A percentile compares a stretch with the other conserved stretches of the same genome.
These are phyloP conservation scores for Chironomus tentans DNA, from an alignment of 2,888 invertebrate genomes.

Conservation along the genomic window DNA sequence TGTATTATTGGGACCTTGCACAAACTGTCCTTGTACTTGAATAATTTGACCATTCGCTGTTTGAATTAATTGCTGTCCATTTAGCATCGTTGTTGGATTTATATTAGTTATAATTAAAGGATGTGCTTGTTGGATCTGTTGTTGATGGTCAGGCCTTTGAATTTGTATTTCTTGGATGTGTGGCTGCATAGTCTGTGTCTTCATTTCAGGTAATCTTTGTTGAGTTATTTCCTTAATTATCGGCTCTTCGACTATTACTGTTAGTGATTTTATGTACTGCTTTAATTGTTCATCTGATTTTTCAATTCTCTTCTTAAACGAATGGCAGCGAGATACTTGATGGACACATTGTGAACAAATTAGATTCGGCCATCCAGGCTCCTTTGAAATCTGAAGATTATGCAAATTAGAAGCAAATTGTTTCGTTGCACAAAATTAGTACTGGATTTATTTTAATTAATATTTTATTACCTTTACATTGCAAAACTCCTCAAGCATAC, in stretches of 20 bases:
- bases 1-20: constrained; percentile 20
- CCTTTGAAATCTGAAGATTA: constrained; percentile 45
- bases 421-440: not conserved
- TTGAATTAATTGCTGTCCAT: constrained; percentile 36
- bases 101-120: constrained; percentile 35
- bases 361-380: constrained; percentile 52
- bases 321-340: constrained; percentile 54
- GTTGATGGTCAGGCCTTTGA: constrained; percentile 2
- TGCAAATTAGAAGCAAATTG: constrained; percentile 16
- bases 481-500: constrained; percentile 56
- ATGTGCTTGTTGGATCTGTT: not conserved
- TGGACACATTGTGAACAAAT: constrained; percentile 56
- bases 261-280: constrained; percentile 42
- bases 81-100: constrained; percentile 37
- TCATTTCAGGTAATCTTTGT: constrained; percentile 26
- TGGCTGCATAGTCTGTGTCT: constrained; percentile 11
- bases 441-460: not conserved
- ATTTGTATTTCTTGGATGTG: constrained; percentile 14
- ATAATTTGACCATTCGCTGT: constrained; percentile 40
- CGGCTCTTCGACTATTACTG: constrained; percentile 38
- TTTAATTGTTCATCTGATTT: constrained; percentile 49
- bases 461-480: constrained; percentile 47
- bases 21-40: constrained; percentile 36
- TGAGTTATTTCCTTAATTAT: constrained; percentile 28
- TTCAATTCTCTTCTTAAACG: constrained; percentile 53